phyloP scores from a whole-genome alignment of 2,113 vertebrate genomes.

The Oryzias melastigma region DNA sequence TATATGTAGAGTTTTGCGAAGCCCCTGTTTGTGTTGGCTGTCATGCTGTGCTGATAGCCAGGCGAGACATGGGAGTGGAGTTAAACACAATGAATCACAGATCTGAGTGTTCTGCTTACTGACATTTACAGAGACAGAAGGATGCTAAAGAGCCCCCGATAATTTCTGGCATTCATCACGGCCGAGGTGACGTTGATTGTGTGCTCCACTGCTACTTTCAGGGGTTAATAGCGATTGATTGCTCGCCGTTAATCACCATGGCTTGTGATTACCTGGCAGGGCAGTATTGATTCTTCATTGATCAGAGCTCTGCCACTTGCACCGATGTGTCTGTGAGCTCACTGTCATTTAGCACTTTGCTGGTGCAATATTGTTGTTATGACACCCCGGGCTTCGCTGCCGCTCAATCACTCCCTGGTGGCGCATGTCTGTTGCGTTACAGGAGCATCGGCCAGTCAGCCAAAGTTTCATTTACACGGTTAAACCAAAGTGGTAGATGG shows the following conservation, averaged over 20 bases:
- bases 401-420: constrained; percentile 58
- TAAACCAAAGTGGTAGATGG: constrained; percentile 2
- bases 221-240: constrained; percentile 73
- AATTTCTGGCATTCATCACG: constrained; percentile 40
- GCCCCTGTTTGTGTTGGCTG: background rate
- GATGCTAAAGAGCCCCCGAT: constrained; percentile 35
- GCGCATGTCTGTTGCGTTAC: constrained; percentile 41
- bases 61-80: constrained; percentile 22
- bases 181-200: constrained; percentile 34
- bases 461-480: constrained; percentile 33
- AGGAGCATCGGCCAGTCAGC: constrained; percentile 18
- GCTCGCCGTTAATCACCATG: constrained; percentile 67
- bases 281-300: constrained; percentile 64
- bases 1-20: background rate
- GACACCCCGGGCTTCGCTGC: constrained; percentile 50
- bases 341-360: constrained; percentile 69
- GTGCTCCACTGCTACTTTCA: constrained; percentile 50
- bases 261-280: constrained; percentile 73
- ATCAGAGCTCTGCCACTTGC: constrained; percentile 49
- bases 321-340: constrained; percentile 60
- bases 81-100: constrained; percentile 39
- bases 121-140: constrained; percentile 53
- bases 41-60: constrained; percentile 23
- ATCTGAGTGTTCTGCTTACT: constrained; percentile 20
- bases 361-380: constrained; percentile 64